A percentile compares a stretch with the other conserved stretches of the same genome.
Conservation (phyloP, 2,797 vertebrate genomes). For the Peromyscus melanophrys region DNA sequence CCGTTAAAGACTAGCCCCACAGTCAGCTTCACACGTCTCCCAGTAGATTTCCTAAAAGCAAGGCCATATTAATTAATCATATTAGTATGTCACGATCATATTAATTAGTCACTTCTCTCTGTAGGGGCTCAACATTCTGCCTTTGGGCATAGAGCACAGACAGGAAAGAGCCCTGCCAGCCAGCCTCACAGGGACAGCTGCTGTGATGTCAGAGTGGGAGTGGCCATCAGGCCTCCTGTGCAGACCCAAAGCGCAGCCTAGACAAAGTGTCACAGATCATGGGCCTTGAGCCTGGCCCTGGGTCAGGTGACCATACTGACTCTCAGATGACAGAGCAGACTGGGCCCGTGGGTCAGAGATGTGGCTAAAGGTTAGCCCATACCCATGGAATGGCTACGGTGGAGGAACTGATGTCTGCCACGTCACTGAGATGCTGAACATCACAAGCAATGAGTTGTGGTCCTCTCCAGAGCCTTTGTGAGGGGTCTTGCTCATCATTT, state of each 20-base stretch:
- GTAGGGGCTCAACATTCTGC: neutral
- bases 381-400: neutral
- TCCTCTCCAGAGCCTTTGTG: neutral
- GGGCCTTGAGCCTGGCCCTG: neutral
- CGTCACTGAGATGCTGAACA: neutral
- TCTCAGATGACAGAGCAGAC: neutral
- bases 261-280: too few species aligned
- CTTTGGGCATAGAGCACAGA: neutral
- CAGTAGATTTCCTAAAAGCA: neutral
- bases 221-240: rapidly evolving
- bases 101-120: neutral
- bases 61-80: neutral
- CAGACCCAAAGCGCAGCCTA: neutral
- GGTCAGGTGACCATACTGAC: neutral
- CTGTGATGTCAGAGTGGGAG: neutral
- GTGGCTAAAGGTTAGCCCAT: neutral
- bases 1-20: neutral
- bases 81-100: neutral
- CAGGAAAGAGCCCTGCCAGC: neutral
- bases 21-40: neutral
- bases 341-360: neutral
- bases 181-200: neutral
- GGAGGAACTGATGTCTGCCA: neutral
- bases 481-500: neutral
- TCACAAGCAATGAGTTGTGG: neutral